Conservation (phyloP, 1,140 invertebrate species). For the Platyscapa corneri region DNA sequence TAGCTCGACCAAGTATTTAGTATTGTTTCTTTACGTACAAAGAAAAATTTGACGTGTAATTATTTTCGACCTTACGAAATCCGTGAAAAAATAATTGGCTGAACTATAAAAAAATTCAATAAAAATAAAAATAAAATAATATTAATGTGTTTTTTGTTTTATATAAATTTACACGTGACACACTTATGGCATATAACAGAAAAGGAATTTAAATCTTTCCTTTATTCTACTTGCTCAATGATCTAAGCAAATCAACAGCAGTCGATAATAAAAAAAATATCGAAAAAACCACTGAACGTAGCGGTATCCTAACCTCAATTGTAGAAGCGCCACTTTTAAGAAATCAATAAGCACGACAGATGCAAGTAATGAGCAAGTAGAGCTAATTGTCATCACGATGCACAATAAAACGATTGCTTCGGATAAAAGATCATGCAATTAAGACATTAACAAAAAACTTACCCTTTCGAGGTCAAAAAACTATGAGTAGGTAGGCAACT, state of each 20-base stretch:
- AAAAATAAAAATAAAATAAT: background rate
- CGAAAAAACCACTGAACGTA: background rate
- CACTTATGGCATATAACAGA: background rate
- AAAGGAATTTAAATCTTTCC: background rate
- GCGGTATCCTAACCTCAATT: conserved; percentile 14
- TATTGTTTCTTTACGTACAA: background rate
- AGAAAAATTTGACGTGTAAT: background rate
- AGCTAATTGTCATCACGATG: background rate
- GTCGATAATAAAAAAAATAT: background rate
- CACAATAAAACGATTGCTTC: background rate
- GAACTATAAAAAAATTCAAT: background rate
- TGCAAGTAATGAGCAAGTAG: background rate
- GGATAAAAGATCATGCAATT: background rate
- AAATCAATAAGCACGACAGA: background rate
- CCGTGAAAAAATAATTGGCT: too few relatives aligned
- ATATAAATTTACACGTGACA: background rate
- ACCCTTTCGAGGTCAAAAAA: background rate
- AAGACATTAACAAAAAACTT: background rate
- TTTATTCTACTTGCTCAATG: background rate
- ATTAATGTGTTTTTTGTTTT: background rate
- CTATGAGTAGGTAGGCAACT: background rate
- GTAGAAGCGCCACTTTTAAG: background rate
- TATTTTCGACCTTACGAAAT: background rate
- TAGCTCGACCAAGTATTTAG: background rate
- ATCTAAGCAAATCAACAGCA: background rate